Conservation (phyloP, 1,140 invertebrate species). For the Polyergus mexicanus region DNA sequence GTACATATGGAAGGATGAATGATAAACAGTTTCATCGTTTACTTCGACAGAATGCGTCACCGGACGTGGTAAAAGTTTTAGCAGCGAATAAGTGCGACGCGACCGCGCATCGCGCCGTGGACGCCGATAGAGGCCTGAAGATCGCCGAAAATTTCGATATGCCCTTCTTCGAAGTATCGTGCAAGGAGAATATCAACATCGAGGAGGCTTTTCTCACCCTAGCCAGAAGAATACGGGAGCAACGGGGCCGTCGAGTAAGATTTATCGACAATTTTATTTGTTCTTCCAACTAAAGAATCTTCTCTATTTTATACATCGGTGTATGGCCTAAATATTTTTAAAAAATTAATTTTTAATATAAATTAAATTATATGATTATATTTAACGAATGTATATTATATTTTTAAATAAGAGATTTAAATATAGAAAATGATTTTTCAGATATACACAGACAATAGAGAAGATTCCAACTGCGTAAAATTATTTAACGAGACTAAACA, state of each 20-base stretch:
- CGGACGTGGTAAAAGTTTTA: conserved; percentile 94
- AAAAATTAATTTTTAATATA: background rate
- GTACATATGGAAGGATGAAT: background rate
- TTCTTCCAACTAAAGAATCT: background rate
- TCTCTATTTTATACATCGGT: background rate
- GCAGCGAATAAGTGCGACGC: conserved; percentile 95
- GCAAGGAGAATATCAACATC: conserved; percentile 96
- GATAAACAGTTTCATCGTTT: conserved; percentile 48
- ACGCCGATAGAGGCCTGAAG: conserved; percentile 93
- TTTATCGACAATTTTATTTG: background rate
- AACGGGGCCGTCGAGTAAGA: conserved; percentile 91
- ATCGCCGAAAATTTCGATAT: conserved; percentile 96
- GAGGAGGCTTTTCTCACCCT: conserved; percentile 94
- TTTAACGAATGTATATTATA: background rate
- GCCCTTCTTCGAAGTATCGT: conserved; percentile 97
- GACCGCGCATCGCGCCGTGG: conserved; percentile 90
- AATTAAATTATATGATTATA: background rate
- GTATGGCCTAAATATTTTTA: too few species aligned
- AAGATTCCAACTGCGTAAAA: too few species aligned
- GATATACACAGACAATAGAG: too few species aligned
- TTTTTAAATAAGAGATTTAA: background rate
- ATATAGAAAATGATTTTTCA: background rate
- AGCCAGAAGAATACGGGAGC: conserved; percentile 93
- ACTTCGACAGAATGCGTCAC: conserved; percentile 92
- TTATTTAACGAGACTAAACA: background rate